phyloP scores from a whole-genome alignment of 2,113 vertebrate genomes.

The Oreocharis arfaki region DNA sequence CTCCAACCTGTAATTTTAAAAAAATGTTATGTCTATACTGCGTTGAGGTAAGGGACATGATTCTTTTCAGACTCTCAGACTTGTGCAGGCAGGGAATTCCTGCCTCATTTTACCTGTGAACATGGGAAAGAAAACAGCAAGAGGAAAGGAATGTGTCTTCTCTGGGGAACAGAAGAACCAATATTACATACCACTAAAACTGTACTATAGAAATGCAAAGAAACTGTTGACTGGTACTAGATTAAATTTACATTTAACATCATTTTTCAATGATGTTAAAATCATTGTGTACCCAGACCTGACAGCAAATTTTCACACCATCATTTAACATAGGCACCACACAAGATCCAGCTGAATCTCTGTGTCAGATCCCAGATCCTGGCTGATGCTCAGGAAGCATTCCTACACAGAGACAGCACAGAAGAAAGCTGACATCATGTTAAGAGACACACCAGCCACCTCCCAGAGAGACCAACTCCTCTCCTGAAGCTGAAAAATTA shows the following conservation, averaged over 20 bases:
- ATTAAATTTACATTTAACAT: neutral
- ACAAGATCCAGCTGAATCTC: neutral
- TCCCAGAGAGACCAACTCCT: neutral
- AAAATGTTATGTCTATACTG: neutral
- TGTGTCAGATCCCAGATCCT: neutral
- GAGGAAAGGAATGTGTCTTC: neutral
- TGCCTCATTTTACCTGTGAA: neutral
- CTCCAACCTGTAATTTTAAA: neutral
- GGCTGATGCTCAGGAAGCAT: neutral
- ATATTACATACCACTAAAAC: neutral
- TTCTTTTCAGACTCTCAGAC: neutral
- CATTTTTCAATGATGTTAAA: neutral
- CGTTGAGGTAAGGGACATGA: neutral
- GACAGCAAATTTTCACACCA: neutral
- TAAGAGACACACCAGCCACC: neutral
- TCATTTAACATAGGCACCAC: neutral
- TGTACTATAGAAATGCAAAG: neutral
- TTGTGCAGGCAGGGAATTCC: neutral
- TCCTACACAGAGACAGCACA: neutral
- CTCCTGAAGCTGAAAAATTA: accelerated
- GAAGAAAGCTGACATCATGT: neutral
- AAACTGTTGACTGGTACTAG: neutral
- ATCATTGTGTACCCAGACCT: neutral
- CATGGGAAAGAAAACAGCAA: neutral
- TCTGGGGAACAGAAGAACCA: neutral